Percentiles rank a stretch among this genome's conserved stretches.
phyloP scores from a whole-genome alignment of 2,888 invertebrate genomes.

The Caenorhabditis doughertyi region DNA sequence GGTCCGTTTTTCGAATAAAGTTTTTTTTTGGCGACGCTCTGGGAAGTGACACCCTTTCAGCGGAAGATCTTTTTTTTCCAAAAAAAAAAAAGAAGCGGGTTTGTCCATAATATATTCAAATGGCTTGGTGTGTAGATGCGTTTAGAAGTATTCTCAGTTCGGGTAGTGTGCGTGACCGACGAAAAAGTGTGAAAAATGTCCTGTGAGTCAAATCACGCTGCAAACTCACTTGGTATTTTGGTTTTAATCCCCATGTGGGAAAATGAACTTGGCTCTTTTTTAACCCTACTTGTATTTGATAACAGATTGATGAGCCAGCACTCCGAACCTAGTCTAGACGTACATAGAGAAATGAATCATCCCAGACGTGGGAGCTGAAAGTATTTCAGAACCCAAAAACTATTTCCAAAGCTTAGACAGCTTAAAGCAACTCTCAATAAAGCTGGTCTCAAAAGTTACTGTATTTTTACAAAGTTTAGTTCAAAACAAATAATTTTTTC shows the following conservation, averaged over 20 bases:
- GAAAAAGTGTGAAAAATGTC: slow-evolving; percentile 14
- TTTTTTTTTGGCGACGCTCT: slow-evolving; percentile 26
- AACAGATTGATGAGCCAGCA: slow-evolving; percentile 28
- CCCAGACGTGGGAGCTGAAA: too few relatives aligned
- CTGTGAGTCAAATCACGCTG: slow-evolving; percentile 10
- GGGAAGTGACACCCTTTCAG: slow-evolving; percentile 41
- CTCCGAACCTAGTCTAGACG: slow-evolving; percentile 1
- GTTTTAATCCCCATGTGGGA: not conserved
- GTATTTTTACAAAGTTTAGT: too few relatives aligned
- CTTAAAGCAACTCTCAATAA: too few relatives aligned
- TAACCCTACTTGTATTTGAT: slow-evolving; percentile 3
- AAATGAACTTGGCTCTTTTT: not conserved
- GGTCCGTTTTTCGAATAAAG: slow-evolving; percentile 38
- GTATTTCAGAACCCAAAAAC: too few relatives aligned
- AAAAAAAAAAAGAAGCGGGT: slow-evolving; percentile 7
- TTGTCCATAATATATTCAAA: slow-evolving; percentile 51
- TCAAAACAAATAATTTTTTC: not conserved
- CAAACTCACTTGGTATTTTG: slow-evolving; percentile 20
- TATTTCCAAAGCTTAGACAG: too few relatives aligned
- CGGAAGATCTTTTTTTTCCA: slow-evolving; percentile 13
- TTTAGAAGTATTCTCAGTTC: slow-evolving; percentile 29
- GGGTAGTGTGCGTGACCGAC: slow-evolving; percentile 36
- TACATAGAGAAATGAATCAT: not conserved
- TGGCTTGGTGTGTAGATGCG: slow-evolving; percentile 27
- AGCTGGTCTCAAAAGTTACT: too few relatives aligned